phyloP scores from a whole-genome alignment of 64 coral and sea anemone genomes.

The Acropora tenuis region DNA sequence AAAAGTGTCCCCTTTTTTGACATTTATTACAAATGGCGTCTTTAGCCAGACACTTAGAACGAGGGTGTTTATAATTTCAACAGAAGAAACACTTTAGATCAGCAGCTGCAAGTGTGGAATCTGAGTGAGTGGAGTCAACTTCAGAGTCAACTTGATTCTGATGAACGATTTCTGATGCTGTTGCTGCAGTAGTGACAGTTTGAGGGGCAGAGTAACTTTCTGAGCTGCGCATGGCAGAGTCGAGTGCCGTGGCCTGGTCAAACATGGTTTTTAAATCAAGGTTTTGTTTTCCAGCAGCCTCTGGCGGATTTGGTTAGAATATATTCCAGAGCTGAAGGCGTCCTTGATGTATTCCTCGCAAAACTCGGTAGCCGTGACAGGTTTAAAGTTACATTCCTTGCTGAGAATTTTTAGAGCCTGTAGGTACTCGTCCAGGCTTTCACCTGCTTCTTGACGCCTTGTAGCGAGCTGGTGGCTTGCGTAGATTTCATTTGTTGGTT shows the following conservation, averaged over 20 bases:
- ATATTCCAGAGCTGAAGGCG: too few relatives aligned
- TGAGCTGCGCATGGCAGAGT: conserved; percentile 28
- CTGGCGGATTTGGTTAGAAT: conserved; percentile 6
- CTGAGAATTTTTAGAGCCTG: too few relatives aligned
- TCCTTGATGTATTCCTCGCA: too few relatives aligned
- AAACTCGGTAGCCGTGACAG: too few relatives aligned
- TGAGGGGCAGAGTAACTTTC: conserved; percentile 3
- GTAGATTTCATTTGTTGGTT: too few relatives aligned
- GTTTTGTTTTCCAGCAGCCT: conserved; percentile 64
- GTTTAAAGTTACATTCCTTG: too few relatives aligned
- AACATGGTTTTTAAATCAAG: conserved; percentile 65
- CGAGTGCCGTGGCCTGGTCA: conserved; percentile 35
- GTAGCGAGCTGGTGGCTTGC: too few relatives aligned
- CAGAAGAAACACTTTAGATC: conserved; percentile 47
- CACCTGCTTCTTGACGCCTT: too few relatives aligned
- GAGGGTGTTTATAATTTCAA: conserved; percentile 49
- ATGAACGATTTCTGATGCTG: conserved; percentile 18
- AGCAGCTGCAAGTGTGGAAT: not conserved
- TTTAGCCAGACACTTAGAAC: conserved; percentile 45
- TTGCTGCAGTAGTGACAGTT: conserved; percentile 8
- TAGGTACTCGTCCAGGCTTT: too few relatives aligned
- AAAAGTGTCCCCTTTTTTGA: conserved; percentile 35
- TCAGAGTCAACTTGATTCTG: not conserved
- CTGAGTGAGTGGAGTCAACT: not conserved
- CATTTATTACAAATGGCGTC: conserved; percentile 54